Evolutionary conservation across 2,888 invertebrate species (phyloP).

Genomic region (Halictus quadricinctus): DNA sequence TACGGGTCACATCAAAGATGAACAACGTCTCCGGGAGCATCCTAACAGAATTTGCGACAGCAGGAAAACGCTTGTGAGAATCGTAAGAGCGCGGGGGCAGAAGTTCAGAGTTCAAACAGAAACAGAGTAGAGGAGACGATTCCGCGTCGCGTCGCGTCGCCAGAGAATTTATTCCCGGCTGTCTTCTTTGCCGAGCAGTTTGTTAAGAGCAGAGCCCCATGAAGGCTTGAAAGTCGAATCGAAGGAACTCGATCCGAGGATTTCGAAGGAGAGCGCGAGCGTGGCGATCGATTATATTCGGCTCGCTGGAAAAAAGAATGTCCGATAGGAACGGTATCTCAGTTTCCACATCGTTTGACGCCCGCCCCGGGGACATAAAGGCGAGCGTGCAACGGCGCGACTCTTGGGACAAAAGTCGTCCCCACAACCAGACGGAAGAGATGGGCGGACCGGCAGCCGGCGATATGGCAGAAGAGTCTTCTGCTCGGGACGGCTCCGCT

Average conservation of each 20-base stretch:
- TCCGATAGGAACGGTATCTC: conserved; percentile 57
- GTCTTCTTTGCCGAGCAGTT: background rate
- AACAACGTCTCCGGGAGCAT: background rate
- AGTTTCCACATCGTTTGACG: conserved; percentile 68
- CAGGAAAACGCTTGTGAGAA: background rate
- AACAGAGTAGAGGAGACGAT: background rate
- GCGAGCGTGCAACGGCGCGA: conserved; percentile 40
- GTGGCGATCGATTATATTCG: conserved; percentile 49
- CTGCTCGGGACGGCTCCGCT: conserved; percentile 54
- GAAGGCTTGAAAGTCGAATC: background rate
- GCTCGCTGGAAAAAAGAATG: conserved; percentile 40
- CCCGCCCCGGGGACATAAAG: conserved; percentile 58
- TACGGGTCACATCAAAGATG: background rate
- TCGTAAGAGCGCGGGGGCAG: background rate
- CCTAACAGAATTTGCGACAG: background rate
- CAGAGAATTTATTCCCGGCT: background rate
- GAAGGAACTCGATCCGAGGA: conserved; percentile 17
- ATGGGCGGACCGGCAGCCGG: conserved; percentile 21
- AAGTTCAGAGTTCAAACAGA: background rate
- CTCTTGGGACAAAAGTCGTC: conserved; percentile 61
- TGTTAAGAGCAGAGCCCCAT: background rate
- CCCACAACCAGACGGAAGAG: conserved; percentile 50
- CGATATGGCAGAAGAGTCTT: conserved; percentile 46
- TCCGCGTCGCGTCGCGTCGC: background rate
- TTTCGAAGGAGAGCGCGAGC: background rate